These are phyloP conservation scores for Chrysomallon squamiferum DNA, from an alignment of 1,140 invertebrate species.

Conservation along the genomic window DNA sequence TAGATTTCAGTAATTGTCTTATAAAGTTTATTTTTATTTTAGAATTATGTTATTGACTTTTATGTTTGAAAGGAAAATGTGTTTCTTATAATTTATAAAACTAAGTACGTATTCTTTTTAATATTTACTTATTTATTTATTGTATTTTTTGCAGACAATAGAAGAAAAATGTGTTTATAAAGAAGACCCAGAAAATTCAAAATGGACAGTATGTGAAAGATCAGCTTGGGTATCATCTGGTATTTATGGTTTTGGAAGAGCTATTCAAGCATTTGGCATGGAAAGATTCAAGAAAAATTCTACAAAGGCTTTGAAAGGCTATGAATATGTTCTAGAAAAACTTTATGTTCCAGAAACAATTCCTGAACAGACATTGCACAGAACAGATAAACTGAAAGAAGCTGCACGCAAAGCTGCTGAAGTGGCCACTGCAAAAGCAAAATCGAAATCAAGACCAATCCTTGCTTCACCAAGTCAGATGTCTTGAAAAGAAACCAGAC, in stretches of 20 bases:
- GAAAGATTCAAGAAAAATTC: conserved; percentile 88
- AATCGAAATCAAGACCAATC: conserved; percentile 18
- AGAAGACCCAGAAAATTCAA: conserved; percentile 72
- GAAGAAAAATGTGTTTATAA: conserved; percentile 87
- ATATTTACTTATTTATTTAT: no score
- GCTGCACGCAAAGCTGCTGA: conserved; percentile 35
- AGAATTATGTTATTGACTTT: no score
- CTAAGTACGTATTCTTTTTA: no score
- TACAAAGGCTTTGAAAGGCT: conserved; percentile 79
- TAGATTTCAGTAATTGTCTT: no score
- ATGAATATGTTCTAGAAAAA: conserved; percentile 68
- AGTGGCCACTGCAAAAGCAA: conserved; percentile 32
- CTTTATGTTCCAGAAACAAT: conserved; percentile 21
- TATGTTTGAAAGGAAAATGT: no score
- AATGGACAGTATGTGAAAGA: conserved; percentile 78
- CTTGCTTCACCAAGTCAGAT: not conserved
- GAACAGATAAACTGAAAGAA: conserved; percentile 30
- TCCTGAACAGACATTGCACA: conserved; percentile 9
- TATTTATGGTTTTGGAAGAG: conserved; percentile 83
- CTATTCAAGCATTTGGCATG: conserved; percentile 86
- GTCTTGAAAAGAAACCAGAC: no score
- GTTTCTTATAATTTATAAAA: no score
- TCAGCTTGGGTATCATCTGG: conserved; percentile 84
- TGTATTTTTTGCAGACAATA: conserved; percentile 74
- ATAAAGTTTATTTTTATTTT: no score